Percentiles rank a stretch among this genome's conserved stretches.
Conservation (phyloP, 1,140 invertebrate genomes). For the Ceratosolen fusciceps region DNA sequence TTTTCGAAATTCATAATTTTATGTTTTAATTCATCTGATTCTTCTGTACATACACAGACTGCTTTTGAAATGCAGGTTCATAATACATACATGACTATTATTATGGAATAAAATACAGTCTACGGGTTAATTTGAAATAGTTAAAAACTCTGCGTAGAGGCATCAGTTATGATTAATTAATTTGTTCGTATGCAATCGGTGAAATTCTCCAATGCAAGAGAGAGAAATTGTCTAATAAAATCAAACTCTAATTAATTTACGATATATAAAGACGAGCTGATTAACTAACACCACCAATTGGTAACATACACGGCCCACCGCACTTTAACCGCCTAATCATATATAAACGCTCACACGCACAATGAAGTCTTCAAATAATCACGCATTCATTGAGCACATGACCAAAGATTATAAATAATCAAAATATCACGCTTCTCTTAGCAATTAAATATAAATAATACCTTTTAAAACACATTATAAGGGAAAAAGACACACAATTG, state of each 20-base stretch:
- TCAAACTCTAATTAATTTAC: constrained; percentile 18
- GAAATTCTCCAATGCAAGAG: constrained; percentile 49
- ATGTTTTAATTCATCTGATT: background rate
- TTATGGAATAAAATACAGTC: constrained; percentile 18
- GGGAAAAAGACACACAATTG: too few relatives aligned
- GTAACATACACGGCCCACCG: constrained; percentile 30
- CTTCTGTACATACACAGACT: background rate
- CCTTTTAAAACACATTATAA: background rate
- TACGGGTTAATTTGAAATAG: constrained; percentile 44
- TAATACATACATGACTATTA: background rate
- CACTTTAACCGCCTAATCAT: constrained; percentile 43
- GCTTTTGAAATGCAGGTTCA: background rate
- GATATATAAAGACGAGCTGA: constrained; percentile 26
- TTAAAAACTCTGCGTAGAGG: background rate
- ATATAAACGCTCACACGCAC: constrained; percentile 44
- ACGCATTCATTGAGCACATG: constrained; percentile 44
- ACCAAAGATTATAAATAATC: constrained; percentile 25
- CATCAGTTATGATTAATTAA: constrained; percentile 34
- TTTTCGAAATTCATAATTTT: too few relatives aligned
- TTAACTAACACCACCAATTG: constrained; percentile 40
- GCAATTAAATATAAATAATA: constrained; percentile 5
- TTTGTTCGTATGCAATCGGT: constrained; percentile 39
- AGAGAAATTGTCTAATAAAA: constrained; percentile 33
- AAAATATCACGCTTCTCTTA: background rate
- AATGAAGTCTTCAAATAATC: constrained; percentile 32